phyloP scores from a whole-genome alignment of 2,797 vertebrate genomes.

The Gobio occitaniae region DNA sequence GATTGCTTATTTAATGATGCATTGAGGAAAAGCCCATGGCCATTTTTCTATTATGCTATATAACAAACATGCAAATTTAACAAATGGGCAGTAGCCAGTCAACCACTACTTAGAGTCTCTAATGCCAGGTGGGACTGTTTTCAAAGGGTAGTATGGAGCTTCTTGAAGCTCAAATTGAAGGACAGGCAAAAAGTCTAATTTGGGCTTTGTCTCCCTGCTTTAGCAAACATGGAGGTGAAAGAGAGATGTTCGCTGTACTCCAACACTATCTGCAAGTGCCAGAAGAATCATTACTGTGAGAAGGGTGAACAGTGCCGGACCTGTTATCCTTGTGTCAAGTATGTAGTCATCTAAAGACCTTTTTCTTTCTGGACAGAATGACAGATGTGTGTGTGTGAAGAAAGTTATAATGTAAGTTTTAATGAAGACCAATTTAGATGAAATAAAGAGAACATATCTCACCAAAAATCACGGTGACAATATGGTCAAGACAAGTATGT shows the following conservation, averaged over 20 bases:
- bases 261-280: slow-evolving; percentile 69
- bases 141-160: neutral
- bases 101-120: neutral
- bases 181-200: neutral
- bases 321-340: slow-evolving; percentile 70
- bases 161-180: neutral
- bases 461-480: too few relatives aligned
- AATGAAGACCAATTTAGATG: neutral
- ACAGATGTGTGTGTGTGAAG: neutral
- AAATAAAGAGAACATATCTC: too few relatives aligned
- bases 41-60: neutral
- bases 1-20: neutral
- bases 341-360: slow-evolving; percentile 42
- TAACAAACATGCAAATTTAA: neutral
- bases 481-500: too few relatives aligned
- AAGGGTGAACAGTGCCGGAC: slow-evolving; percentile 17
- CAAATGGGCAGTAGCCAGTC: neutral
- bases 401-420: neutral
- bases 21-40: neutral
- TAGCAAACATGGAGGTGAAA: slow-evolving; percentile 61
- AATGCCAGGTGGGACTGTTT: neutral
- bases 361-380: neutral
- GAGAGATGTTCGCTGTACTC: neutral
- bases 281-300: slow-evolving; percentile 62
- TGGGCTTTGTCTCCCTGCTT: neutral